Evolutionary conservation across 2,888 invertebrate species (phyloP).

Genomic region (Trachelus iudaicus): DNA sequence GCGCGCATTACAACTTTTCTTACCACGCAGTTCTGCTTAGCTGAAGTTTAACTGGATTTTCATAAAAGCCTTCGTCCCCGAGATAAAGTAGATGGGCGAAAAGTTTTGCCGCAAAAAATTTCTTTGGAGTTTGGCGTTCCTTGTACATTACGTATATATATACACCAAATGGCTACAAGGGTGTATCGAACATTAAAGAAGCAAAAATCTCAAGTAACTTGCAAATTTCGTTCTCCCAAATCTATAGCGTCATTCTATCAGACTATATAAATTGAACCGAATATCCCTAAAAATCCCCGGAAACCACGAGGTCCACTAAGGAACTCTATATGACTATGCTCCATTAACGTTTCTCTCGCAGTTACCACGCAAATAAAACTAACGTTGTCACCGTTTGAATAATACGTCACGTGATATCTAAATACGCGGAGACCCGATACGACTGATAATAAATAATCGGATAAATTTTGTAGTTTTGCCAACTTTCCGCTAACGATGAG

Average conservation of each 20-base stretch:
- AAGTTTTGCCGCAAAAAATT: neutral
- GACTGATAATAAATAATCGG: neutral
- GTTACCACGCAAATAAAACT: neutral
- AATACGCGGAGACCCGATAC: neutral
- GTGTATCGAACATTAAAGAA: neutral
- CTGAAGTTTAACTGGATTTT: slow-evolving; percentile 8
- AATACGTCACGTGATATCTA: neutral
- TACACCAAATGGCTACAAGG: neutral
- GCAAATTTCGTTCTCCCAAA: neutral
- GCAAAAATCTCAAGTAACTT: neutral
- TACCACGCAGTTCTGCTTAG: neutral
- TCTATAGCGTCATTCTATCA: neutral
- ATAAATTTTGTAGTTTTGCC: neutral
- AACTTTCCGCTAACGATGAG: neutral
- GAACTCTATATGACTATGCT: neutral
- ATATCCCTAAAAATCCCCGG: neutral
- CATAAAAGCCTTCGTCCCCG: neutral
- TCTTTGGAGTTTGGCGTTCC: neutral
- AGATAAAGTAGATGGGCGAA: neutral
- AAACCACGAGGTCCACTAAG: neutral
- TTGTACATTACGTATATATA: neutral
- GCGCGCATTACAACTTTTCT: slow-evolving; percentile 1
- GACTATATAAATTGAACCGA: neutral
- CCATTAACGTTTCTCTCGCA: neutral
- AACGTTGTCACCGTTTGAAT: neutral